Evolutionary conservation across 1,140 invertebrate genomes (phyloP).

Genomic region (Cataglyphis hispanica): DNA sequence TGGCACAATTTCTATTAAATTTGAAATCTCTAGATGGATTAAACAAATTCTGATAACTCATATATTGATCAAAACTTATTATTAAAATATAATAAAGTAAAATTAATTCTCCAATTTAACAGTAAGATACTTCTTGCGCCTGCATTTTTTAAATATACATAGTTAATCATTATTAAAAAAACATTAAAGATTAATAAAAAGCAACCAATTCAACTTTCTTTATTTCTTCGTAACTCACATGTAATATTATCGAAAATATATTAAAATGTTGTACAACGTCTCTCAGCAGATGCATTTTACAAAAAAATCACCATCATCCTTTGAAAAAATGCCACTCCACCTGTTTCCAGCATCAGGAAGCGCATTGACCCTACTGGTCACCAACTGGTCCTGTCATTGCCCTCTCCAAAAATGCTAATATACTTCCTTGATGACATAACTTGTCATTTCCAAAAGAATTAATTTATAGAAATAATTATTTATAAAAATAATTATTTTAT

Average conservation of each 20-base stretch:
- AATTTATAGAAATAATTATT: neutral
- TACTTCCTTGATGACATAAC: neutral
- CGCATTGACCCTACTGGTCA: slow-evolving; percentile 11
- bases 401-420: slow-evolving; percentile 26
- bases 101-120: neutral
- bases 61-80: neutral
- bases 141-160: neutral
- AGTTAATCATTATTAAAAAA: neutral
- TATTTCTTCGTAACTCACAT: neutral
- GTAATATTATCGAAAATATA: neutral
- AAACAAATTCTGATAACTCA: neutral
- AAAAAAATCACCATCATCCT: slow-evolving; percentile 14
- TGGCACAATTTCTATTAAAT: neutral
- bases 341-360: slow-evolving; percentile 20
- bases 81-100: neutral
- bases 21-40: slow-evolving; percentile 2
- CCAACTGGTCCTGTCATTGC: slow-evolving; percentile 43
- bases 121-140: neutral
- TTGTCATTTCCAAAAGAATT: neutral
- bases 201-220: neutral
- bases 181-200: too few species aligned
- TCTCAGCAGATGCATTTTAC: neutral
- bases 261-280: neutral
- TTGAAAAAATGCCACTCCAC: slow-evolving; percentile 21
- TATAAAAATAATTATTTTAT: neutral